Evolutionary conservation across 1,140 invertebrate genomes (phyloP), one percentile per base, ranked within the genome.

Genomic region (Drosophila aff.): DNA sequence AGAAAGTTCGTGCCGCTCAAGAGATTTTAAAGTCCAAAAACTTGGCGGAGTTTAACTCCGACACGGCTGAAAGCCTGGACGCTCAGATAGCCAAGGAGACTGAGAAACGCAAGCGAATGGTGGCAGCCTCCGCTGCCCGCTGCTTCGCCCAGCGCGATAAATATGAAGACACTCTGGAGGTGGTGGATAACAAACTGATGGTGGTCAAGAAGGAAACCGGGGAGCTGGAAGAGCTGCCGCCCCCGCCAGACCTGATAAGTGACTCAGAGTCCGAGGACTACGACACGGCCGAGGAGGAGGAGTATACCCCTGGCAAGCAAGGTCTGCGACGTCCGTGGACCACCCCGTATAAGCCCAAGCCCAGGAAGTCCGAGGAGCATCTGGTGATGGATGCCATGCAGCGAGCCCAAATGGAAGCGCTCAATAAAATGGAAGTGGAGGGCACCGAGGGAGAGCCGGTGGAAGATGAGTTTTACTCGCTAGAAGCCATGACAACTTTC

Each of bases 141-240:
- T 91, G 90, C 10, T 92, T 72, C 18, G 74, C 55, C 0, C 78
- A 92, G 38, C 71, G 79, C 1, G 86, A 92, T 11, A 76, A 65
- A 13, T 91, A 83, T 41, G 81, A 92, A 2, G 92, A 92, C 46
- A 74, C 65, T 0, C 43, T 92, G 4, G 91, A 92, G 9, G 83
- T 92, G 5, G 62, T 92, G 1, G 74, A 92, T 28, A 79, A 84
- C 33, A 69, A 77, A 9, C 50, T 92, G 52, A 69, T 92, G 64
- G 76, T 92, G n/a, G 77, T 92, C 0, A 89, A 92, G 23, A 89
- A 82, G 50, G 75, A 79, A 28, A 67, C 91, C 1, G 91, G 91
- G 2, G 68, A 69, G 13, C n/a, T 91, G 18, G 66, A 72, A 33
- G 81, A 86, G 36, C 58, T 82, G n/a, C 87, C 82, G 0, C 69